phyloP scores from a whole-genome alignment of 2,888 invertebrate species.

The Euplagia quadripunctaria region DNA sequence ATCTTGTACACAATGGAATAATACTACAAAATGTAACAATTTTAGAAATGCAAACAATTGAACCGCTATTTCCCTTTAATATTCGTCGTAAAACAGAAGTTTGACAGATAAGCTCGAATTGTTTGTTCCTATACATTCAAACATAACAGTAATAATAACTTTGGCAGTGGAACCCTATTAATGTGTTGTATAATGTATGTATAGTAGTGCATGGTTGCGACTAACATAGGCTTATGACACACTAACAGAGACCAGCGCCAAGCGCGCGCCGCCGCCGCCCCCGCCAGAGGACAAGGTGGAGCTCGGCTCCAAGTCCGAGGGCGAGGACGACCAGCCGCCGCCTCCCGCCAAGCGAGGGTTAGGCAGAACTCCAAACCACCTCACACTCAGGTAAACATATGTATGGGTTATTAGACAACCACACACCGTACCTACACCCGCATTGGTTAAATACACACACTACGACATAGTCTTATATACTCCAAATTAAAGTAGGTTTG shows the following conservation, averaged over 20 bases:
- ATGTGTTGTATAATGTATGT: background rate
- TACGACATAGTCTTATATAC: conserved; percentile 28
- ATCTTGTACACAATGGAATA: no score
- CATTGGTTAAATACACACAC: conserved; percentile 32
- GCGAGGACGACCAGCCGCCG: conserved; percentile 93
- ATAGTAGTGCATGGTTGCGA: conserved; percentile 12
- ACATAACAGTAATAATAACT: background rate
- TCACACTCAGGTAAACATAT: conserved; percentile 92
- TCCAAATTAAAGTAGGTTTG: conserved; percentile 68
- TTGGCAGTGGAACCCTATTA: background rate
- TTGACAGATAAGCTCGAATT: no score
- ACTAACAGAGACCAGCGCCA: conserved; percentile 62
- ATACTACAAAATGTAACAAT: background rate
- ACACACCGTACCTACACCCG: conserved; percentile 64
- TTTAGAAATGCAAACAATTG: background rate
- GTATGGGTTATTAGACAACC: conserved; percentile 68
- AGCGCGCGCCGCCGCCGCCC: conserved; percentile 74
- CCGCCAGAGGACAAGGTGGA: conserved; percentile 85
- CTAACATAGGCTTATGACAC: conserved; percentile 13
- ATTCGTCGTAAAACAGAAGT: no score
- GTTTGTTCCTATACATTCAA: background rate
- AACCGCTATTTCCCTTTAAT: no score
- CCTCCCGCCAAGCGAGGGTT: conserved; percentile 90
- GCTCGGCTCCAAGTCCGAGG: conserved; percentile 94
- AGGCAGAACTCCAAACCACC: conserved; percentile 97